phyloP scores from a whole-genome alignment of 2,797 vertebrate genomes.

The Echiichthys vipera region DNA sequence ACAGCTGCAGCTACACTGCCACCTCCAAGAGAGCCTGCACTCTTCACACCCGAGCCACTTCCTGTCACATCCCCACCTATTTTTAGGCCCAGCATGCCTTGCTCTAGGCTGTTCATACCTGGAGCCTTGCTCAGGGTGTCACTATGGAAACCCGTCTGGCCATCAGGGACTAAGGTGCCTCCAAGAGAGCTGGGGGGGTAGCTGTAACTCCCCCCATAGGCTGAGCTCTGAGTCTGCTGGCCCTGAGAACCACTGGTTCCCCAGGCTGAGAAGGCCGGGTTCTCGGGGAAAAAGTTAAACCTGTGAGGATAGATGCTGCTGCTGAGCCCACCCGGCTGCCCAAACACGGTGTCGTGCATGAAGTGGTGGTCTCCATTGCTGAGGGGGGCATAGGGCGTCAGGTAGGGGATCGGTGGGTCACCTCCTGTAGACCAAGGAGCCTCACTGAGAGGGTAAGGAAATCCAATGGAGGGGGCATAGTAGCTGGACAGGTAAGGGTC shows the following conservation, averaged over 20 bases:
- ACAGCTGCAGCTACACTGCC: constrained; percentile 84
- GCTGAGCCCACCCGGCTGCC: constrained; percentile 95
- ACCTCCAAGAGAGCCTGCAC: constrained; percentile 90
- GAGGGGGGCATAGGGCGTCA: constrained; percentile 97
- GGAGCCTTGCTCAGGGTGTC: constrained; percentile 96
- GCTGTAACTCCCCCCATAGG: constrained; percentile 96
- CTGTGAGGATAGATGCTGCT: constrained; percentile 95
- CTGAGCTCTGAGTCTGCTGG: constrained; percentile 96
- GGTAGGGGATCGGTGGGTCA: constrained; percentile 97
- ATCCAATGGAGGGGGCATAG: constrained; percentile 97
- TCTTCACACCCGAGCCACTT: constrained; percentile 90
- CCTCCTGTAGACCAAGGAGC: constrained; percentile 98
- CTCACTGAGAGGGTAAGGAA: constrained; percentile 97
- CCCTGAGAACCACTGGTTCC: constrained; percentile 96
- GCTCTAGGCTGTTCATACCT: constrained; percentile 97
- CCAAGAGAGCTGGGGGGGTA: constrained; percentile 97
- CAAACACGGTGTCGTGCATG: constrained; percentile 98
- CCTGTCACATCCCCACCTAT: constrained; percentile 91
- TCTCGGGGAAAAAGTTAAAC: constrained; percentile 98
- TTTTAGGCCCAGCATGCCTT: constrained; percentile 97
- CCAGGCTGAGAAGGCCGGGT: constrained; percentile 97
- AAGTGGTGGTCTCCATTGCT: constrained; percentile 99
- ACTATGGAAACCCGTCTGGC: constrained; percentile 95
- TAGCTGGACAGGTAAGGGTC: constrained; percentile 98
- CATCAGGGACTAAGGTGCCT: constrained; percentile 93